These are phyloP conservation scores for Odobenus rosmarus DNA, from an alignment of 2,113 vertebrate species.

Conservation along the genomic window DNA sequence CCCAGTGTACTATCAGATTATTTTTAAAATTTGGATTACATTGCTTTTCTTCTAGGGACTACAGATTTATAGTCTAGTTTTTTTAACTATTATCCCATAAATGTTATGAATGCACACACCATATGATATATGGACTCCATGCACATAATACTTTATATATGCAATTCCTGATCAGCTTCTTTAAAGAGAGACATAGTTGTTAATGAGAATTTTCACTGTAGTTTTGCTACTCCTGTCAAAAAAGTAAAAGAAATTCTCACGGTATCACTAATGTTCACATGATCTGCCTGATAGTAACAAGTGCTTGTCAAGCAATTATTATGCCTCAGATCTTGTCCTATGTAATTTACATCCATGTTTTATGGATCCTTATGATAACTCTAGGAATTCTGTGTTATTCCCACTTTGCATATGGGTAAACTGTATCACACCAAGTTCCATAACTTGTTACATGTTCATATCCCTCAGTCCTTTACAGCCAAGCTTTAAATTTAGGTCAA, in stretches of 20 bases:
- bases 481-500: background rate
- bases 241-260: background rate
- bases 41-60: background rate
- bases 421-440: background rate
- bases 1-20: background rate
- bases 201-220: background rate
- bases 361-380: background rate
- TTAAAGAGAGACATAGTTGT: background rate
- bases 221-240: background rate
- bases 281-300: background rate
- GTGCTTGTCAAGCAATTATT: background rate
- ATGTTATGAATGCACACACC: background rate
- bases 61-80: background rate
- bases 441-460: background rate
- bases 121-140: background rate
- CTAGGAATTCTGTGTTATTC: background rate
- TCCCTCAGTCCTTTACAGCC: background rate
- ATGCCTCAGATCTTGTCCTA: background rate
- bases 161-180: background rate
- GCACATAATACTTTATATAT: background rate
- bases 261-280: background rate
- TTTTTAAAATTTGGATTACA: background rate
- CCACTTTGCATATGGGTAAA: background rate
- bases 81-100: background rate
- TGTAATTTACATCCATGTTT: background rate